Evolutionary conservation across 2,113 vertebrate species (phyloP).

Genomic region (Labeo rohita): DNA sequence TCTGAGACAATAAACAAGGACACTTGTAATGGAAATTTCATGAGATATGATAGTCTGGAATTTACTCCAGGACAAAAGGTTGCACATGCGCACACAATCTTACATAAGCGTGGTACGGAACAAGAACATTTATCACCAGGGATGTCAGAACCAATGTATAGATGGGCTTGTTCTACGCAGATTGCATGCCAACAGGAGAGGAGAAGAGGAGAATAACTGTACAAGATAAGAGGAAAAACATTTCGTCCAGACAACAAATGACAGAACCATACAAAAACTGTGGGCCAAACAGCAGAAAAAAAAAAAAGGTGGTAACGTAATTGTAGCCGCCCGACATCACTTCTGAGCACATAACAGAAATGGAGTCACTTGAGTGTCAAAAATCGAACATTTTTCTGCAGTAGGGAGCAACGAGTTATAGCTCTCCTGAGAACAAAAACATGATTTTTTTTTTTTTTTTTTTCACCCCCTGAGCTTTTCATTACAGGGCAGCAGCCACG

Average conservation of each 20-base stretch:
- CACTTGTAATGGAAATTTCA: slow-evolving; percentile 49
- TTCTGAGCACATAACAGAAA: background rate
- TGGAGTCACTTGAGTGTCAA: background rate
- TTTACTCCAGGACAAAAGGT: slow-evolving; percentile 9
- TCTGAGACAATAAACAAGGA: slow-evolving; percentile 51
- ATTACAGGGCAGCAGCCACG: background rate
- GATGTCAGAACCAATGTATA: background rate
- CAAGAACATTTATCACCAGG: slow-evolving; percentile 8
- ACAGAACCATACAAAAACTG: background rate
- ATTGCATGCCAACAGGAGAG: background rate
- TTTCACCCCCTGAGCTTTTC: background rate
- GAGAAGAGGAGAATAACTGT: background rate
- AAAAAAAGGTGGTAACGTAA: background rate
- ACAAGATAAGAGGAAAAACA: background rate
- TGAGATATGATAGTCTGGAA: slow-evolving; percentile 25
- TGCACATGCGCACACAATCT: background rate
- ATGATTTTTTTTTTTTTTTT: background rate
- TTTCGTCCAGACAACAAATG: background rate
- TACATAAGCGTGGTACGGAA: background rate
- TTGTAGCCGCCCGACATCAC: background rate
- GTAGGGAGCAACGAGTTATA: background rate
- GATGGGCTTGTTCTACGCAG: background rate
- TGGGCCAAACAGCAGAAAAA: background rate
- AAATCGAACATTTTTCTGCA: slow-evolving; percentile 7
- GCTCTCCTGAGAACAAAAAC: background rate